Evolutionary conservation across 2,113 vertebrate genomes (phyloP), one percentile per base, ranked within the genome.

Genomic region (Mionectes macconnelli): DNA sequence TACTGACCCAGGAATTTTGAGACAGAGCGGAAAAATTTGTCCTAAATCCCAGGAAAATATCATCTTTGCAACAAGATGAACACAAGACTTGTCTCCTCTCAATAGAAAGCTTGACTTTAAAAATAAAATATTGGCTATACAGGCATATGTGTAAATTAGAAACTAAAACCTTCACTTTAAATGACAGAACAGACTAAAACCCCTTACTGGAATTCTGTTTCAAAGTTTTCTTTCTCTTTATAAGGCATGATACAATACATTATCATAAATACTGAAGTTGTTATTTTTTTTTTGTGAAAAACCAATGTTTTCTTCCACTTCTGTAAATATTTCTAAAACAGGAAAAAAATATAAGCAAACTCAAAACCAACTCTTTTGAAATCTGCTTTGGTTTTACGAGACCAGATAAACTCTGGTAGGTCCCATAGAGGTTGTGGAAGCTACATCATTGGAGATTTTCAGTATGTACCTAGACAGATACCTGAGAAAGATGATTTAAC

Each of bases 321-420:
- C 23, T n/a, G 5, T 9, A 75, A 52, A 62, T 66, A 78, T 19
- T 85, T 22, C 5, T 60, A 30, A 75, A 84, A 55, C 0, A 1
- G 8, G 2, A n/a, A 19, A n/a, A 0, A 2, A 33, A 25, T 16
- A n/a, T 3, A 28, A 53, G 39, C 2, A 89, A 59, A 78, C 1
- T 1, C 1, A 19, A 64, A 64, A 75, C n/a, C n/a, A 79, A 5
- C 3, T 59, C 18, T 14, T 1, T 60, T 69, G 14, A 79, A 89
- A 56, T 60, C 33, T 62, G 3, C 15, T 66, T 56, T 66, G 3
- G 2, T 84, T 70, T 84, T 62, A 72, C 28, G 45, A 68, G 31
- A 37, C 19, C 50, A 14, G 10, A n/a, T 60, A 45, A 55, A 44
- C 14, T 55, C 40, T 42, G 30, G 14, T 40, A n/a, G 22, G 20